Evolutionary conservation across 2,113 vertebrate genomes (phyloP).

Genomic region (Trichomycterus rosablanca): DNA sequence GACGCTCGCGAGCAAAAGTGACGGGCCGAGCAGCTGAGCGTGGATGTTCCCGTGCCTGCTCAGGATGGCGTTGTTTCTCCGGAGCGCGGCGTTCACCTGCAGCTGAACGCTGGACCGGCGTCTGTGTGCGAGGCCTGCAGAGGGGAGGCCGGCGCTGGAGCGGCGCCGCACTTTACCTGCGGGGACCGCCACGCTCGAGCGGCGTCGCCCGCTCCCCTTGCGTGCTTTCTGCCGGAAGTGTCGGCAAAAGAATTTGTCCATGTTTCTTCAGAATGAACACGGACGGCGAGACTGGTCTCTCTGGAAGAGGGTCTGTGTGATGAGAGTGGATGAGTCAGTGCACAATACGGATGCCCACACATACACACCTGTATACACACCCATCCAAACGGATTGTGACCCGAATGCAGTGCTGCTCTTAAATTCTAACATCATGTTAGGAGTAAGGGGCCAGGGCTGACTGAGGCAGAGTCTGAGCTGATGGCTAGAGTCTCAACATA

Average conservation of each 20-base stretch:
- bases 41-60: no score
- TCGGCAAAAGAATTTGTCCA: constrained; percentile 84
- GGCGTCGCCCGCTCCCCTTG: constrained; percentile 31
- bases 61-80: background rate
- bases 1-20: constrained; percentile 69
- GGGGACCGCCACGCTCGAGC: constrained; percentile 59
- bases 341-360: no score
- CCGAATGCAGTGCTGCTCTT: constrained; percentile 42
- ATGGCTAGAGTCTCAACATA: background rate
- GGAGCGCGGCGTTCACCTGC: constrained; percentile 6
- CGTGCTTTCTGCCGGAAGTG: constrained; percentile 69
- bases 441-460: no score
- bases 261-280: constrained; percentile 43
- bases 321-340: constrained; percentile 37
- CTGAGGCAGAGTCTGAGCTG: no score
- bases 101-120: constrained; percentile 53
- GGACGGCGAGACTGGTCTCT: background rate
- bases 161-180: constrained; percentile 78
- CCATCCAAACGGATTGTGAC: constrained; percentile 1
- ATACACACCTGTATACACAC: background rate
- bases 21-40: no score
- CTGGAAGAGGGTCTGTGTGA: constrained; percentile 60
- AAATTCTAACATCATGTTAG: constrained; percentile 18
- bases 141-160: constrained; percentile 77
- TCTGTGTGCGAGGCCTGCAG: constrained; percentile 60